Conservation (phyloP, 2,113 vertebrate genomes). For the Lasiurus borealis region DNA sequence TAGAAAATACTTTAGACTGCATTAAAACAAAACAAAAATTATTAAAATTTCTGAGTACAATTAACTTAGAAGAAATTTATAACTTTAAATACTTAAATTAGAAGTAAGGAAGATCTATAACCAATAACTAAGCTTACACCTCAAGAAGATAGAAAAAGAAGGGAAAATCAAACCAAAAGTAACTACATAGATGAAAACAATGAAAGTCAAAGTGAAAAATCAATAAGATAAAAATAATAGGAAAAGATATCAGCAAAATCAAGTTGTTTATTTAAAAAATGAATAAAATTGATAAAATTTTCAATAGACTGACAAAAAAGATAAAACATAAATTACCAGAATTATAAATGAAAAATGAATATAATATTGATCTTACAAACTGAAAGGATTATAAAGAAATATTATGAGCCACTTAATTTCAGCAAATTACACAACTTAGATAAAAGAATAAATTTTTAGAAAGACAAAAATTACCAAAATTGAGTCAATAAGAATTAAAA, state of each 20-base stretch:
- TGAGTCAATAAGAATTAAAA: conserved; percentile 3
- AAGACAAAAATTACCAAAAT: not conserved
- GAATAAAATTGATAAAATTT: conserved; percentile 12
- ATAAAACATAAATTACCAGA: not conserved
- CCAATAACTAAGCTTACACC: not conserved
- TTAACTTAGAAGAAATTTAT: not conserved
- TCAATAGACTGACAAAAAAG: not conserved
- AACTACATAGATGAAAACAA: not conserved
- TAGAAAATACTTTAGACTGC: not conserved
- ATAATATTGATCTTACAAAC: not conserved
- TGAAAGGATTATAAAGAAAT: not conserved
- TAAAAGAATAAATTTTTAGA: not conserved
- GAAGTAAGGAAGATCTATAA: conserved; percentile 2
- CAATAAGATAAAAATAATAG: conserved; percentile 22
- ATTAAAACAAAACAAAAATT: conserved; percentile 2
- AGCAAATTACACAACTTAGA: not conserved
- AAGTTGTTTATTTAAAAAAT: not conserved
- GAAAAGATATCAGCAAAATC: not conserved
- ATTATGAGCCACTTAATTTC: not conserved
- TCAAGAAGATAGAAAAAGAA: not conserved
- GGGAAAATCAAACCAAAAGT: not conserved
- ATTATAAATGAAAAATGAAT: not conserved
- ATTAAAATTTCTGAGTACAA: not conserved
- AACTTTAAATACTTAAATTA: not conserved
- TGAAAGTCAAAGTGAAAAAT: conserved; percentile 20